Evolutionary conservation across 2,888 invertebrate species (phyloP), one percentile per base, ranked within the genome.

Genomic region (Luperina nickerlii): DNA sequence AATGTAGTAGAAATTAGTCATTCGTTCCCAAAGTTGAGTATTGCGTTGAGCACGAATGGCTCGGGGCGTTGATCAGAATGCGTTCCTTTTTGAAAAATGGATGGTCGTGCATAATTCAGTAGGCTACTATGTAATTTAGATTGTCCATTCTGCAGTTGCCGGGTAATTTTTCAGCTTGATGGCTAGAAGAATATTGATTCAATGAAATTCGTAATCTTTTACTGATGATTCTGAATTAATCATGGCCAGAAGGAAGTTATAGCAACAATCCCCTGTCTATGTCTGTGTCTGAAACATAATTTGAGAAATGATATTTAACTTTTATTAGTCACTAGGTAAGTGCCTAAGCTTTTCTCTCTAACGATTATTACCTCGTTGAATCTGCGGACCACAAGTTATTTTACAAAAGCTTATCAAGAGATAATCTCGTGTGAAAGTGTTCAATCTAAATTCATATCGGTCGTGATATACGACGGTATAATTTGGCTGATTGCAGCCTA

Each of bases 401-500:
- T 9, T 51, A 62, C 54, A 67, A 76, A 74, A 70, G 20, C 42
- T 78, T 80, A 89, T 81, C 78, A 69, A 7, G 69, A 32, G 42
- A 60, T 76, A 65, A 73, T 79, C 74, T 79, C 86, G 84, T 86
- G 91, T 84, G 90, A 90, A 91, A 87, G 84, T 81, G 80, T 81
- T 83, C 74, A 74, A 72, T 87, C 83, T 86, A 81, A 83, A 80
- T 89, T 86, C 85, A 82, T 81, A 79, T 74, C 76, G 81, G 69
- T 88, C 90, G 88, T 89, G 91, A 90, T 92, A 87, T 79, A 83
- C 84, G 54, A 86, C 85, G 85, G 75, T 86, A 83, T 88, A 90
- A 91, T 92, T 91, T 88, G 79, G 88, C 86, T 90, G 91, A 91
- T 91, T 90, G 86, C 87, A 74, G 83, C 66, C 79, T 75, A 70